These are phyloP conservation scores for Trachymyrmex cornetzi DNA, from an alignment of 1,140 invertebrate genomes.

Conservation along the genomic window DNA sequence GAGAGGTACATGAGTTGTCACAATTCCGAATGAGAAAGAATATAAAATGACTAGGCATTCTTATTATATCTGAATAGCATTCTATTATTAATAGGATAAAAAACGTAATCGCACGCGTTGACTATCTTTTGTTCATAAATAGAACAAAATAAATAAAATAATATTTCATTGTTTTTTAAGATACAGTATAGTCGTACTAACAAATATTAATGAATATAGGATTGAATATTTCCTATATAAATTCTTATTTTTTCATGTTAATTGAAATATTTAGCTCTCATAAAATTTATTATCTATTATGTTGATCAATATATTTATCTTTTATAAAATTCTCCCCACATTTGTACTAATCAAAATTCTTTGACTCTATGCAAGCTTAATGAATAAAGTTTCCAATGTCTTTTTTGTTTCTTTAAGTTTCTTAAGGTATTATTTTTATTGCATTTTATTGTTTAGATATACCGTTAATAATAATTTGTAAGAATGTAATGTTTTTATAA, in stretches of 20 bases:
- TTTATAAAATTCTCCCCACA: not conserved
- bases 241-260: not conserved
- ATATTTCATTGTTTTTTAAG: not conserved
- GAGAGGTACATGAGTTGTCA: not conserved
- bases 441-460: not conserved
- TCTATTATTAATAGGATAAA: not conserved
- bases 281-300: not conserved
- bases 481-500: not conserved
- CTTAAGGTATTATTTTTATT: not conserved
- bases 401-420: not conserved
- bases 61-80: slow-evolving; percentile 3
- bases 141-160: not conserved
- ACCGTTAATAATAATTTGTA: not conserved
- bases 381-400: not conserved
- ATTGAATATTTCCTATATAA: not conserved
- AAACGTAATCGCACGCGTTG: not conserved
- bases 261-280: not conserved
- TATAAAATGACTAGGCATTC: slow-evolving; percentile 1
- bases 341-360: not conserved
- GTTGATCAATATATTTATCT: not conserved
- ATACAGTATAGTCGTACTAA: not conserved
- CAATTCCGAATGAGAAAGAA: not conserved
- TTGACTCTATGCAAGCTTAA: not conserved
- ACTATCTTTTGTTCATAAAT: not conserved
- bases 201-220: not conserved